Percentiles rank a stretch among this genome's conserved stretches.
These are phyloP conservation scores for Myotis myotis DNA, from an alignment of 2,797 vertebrate genomes.

Conservation along the genomic window DNA sequence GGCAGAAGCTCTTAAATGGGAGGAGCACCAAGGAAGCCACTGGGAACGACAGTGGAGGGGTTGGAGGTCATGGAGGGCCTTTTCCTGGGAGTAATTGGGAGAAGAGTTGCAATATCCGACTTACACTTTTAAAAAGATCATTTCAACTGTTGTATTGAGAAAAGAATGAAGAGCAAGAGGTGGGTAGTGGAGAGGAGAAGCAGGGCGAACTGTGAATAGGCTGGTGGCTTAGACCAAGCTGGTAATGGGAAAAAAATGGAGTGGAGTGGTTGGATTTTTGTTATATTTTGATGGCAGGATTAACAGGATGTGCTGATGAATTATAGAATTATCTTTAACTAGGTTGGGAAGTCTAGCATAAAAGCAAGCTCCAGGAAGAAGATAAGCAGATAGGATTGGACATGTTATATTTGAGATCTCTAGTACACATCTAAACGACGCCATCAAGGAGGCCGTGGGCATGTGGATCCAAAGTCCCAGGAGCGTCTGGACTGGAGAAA, in stretches of 20 bases:
- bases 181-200: background rate
- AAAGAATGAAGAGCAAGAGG: background rate
- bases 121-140: background rate
- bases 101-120: background rate
- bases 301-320: background rate
- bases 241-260: background rate
- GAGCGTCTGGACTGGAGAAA: background rate
- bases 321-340: background rate
- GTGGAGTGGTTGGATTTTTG: background rate
- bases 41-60: background rate
- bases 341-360: background rate
- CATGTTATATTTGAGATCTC: background rate
- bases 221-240: background rate
- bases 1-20: background rate
- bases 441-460: background rate
- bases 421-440: background rate
- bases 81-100: background rate
- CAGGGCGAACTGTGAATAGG: background rate
- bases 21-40: background rate
- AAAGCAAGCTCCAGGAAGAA: constrained; percentile 1
- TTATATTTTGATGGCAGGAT: background rate
- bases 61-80: background rate
- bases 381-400: background rate
- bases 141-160: background rate
- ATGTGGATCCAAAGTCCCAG: background rate